Conservation (phyloP, 2,113 vertebrate species). For the Sturnus vulgaris region DNA sequence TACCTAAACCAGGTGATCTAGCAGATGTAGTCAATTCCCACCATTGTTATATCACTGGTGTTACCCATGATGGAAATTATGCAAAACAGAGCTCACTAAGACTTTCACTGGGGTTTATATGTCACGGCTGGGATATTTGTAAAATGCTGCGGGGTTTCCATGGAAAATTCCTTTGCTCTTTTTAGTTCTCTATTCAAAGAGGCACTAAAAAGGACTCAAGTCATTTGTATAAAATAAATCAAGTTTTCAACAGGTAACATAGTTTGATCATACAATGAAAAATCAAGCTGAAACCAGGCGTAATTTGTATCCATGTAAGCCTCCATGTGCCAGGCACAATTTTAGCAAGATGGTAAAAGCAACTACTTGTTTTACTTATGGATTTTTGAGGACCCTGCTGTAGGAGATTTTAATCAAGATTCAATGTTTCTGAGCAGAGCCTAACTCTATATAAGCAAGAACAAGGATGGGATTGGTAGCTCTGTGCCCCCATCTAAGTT, state of each 20-base stretch:
- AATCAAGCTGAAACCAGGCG: neutral
- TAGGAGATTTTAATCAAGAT: neutral
- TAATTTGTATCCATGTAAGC: neutral
- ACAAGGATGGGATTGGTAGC: neutral
- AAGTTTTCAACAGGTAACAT: neutral
- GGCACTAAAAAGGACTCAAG: neutral
- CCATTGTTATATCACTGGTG: neutral
- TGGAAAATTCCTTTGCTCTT: neutral
- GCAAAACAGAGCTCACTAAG: neutral
- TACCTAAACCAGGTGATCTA: neutral
- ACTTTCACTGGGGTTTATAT: neutral
- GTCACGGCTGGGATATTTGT: neutral
- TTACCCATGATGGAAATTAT: neutral
- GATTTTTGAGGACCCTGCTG: neutral
- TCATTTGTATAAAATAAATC: neutral
- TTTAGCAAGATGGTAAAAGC: neutral
- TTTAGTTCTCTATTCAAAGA: neutral
- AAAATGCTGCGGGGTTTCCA: neutral
- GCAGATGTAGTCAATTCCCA: neutral
- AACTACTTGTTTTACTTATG: neutral
- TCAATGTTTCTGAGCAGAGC: neutral
- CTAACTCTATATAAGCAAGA: neutral
- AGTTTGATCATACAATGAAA: neutral
- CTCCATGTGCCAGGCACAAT: neutral
- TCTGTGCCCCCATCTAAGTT: rapidly evolving